phyloP scores from a whole-genome alignment of 2,888 invertebrate genomes.

The Syrista parreyssii region DNA sequence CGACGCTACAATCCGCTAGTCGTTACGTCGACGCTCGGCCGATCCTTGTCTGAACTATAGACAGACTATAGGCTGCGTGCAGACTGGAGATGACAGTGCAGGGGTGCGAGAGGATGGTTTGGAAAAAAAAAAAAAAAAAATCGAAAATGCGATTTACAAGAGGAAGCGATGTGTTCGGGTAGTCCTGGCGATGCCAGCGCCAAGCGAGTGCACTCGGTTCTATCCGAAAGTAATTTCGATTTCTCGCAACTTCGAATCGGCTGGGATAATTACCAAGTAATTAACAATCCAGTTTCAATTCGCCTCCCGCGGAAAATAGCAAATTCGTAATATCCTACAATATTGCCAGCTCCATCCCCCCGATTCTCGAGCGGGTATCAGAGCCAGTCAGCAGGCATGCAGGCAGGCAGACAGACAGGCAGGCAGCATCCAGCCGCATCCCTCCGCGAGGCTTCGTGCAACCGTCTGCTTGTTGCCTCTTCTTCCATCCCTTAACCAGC shows the following conservation, averaged over 20 bases:
- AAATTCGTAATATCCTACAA: conserved; percentile 67
- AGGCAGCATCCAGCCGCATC: conserved; percentile 21
- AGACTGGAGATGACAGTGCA: background rate
- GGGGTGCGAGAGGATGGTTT: background rate
- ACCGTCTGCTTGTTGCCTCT: conserved; percentile 3
- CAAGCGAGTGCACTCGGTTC: background rate
- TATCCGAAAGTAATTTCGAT: conserved; percentile 58
- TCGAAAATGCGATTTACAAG: background rate
- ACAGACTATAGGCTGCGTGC: background rate
- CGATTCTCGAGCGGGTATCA: background rate
- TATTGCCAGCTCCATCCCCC: conserved; percentile 49
- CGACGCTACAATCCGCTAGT: too few species aligned
- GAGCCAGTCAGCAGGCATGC: conserved; percentile 1
- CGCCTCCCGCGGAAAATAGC: conserved; percentile 63
- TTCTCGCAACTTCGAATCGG: conserved; percentile 58
- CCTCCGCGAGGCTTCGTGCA: conserved; percentile 28
- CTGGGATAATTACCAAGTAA: conserved; percentile 63
- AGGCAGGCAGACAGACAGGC: too few species aligned
- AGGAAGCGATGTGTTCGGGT: background rate
- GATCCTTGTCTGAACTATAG: background rate
- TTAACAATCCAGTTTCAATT: conserved; percentile 67
- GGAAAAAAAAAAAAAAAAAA: background rate
- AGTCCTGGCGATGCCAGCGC: background rate
- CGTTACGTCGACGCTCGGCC: background rate
- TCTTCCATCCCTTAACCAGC: background rate